Percentiles rank a stretch among this genome's conserved stretches.
Evolutionary conservation across 2,888 invertebrate genomes (phyloP).

Genomic region (Phyllotreta cruciferae): DNA sequence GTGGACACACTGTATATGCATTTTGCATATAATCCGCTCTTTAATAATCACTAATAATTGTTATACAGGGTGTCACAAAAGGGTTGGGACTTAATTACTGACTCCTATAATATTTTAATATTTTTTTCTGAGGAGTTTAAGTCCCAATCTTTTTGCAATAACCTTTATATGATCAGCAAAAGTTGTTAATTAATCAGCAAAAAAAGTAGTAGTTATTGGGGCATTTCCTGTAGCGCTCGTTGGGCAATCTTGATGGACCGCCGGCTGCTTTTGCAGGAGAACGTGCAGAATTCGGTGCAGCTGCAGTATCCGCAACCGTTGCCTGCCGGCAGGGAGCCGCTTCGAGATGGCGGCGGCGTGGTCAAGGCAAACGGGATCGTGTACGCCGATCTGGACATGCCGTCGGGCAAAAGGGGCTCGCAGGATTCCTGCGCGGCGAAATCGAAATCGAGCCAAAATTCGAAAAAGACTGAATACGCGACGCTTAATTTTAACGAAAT

Average conservation of each 20-base stretch:
- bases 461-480: conserved; percentile 67
- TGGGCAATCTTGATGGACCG: conserved; percentile 1
- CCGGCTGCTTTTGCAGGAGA: conserved; percentile 40
- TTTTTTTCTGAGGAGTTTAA: too few species aligned
- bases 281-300: conserved; percentile 57
- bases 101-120: too few species aligned
- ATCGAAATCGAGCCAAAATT: conserved; percentile 51
- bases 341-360: conserved; percentile 31
- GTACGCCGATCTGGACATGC: conserved; percentile 62
- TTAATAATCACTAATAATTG: too few species aligned
- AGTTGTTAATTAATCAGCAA: conserved; percentile 3
- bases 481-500: conserved; percentile 73
- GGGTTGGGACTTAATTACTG: too few species aligned
- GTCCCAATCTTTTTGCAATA: too few species aligned
- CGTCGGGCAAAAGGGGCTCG: conserved; percentile 48
- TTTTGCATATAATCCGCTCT: too few species aligned
- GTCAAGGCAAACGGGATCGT: conserved; percentile 58
- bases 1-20: too few species aligned
- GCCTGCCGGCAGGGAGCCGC: conserved; percentile 47
- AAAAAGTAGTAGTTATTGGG: neutral
- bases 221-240: neutral
- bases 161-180: neutral
- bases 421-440: conserved; percentile 44
- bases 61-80: too few species aligned
- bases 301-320: conserved; percentile 60